phyloP scores from a whole-genome alignment of 2,888 invertebrate genomes.

The Polydrusus pterygomalis region DNA sequence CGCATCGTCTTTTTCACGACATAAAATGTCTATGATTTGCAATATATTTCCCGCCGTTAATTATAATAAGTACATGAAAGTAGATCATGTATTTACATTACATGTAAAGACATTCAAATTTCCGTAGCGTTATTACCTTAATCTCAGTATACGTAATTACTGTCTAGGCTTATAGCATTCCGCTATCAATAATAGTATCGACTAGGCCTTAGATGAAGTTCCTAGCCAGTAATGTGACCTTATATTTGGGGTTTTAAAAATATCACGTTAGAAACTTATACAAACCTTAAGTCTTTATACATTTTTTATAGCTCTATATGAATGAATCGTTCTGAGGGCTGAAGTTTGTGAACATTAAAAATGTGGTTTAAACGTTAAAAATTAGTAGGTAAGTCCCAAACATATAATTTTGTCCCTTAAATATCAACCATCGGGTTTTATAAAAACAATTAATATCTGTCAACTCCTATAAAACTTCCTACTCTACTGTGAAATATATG shows the following conservation, averaged over 20 bases:
- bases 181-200: slow-evolving; percentile 34
- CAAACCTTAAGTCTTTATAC: slow-evolving; percentile 1
- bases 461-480: no score
- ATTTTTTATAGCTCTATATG: neutral
- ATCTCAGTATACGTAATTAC: neutral
- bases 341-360: neutral
- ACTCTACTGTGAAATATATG: no score
- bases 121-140: neutral
- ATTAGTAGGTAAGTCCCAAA: neutral
- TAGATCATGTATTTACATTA: neutral
- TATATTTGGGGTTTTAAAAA: slow-evolving; percentile 27
- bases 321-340: neutral
- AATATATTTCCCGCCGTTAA: no score
- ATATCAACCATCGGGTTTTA: no score
- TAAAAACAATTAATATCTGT: no score
- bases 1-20: no score
- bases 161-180: slow-evolving; percentile 15
- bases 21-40: no score
- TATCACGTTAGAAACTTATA: slow-evolving; percentile 7
- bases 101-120: neutral
- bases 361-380: neutral
- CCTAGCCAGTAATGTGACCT: slow-evolving; percentile 54
- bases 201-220: slow-evolving; percentile 56
- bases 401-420: no score
- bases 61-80: no score